phyloP scores from a whole-genome alignment of 2,888 invertebrate genomes.

The Syrphus vitripennis region DNA sequence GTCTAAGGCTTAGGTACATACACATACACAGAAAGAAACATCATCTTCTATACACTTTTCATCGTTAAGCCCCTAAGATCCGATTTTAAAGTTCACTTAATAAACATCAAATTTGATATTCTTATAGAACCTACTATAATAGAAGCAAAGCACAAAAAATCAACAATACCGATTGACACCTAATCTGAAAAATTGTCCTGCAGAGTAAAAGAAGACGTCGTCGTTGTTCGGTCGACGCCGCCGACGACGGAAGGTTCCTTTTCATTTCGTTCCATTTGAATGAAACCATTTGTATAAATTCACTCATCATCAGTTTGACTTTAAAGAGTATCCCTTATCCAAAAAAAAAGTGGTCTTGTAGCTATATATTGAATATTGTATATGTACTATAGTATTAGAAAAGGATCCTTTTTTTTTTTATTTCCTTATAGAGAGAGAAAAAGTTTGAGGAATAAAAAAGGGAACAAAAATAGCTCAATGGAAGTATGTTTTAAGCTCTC shows the following conservation, averaged over 20 bases:
- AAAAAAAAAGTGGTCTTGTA: background rate
- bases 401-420: background rate
- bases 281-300: constrained; percentile 26
- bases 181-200: constrained; percentile 51
- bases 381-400: background rate
- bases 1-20: background rate
- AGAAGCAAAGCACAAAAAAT: constrained; percentile 35
- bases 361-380: background rate
- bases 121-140: background rate
- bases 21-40: background rate
- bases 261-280: constrained; percentile 9
- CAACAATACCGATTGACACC: constrained; percentile 68
- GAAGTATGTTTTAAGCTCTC: constrained; percentile 20
- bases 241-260: no score
- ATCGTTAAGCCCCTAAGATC: background rate
- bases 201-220: constrained; percentile 2
- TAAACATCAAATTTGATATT: constrained; percentile 69
- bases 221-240: background rate
- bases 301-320: constrained; percentile 29
- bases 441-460: background rate
- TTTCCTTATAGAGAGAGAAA: background rate
- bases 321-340: constrained; percentile 2
- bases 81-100: constrained; percentile 56
- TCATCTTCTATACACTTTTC: background rate
- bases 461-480: constrained; percentile 5